These are phyloP conservation scores for Drosophila affinis DNA, from an alignment of 2,888 invertebrate genomes.

Conservation along the genomic window DNA sequence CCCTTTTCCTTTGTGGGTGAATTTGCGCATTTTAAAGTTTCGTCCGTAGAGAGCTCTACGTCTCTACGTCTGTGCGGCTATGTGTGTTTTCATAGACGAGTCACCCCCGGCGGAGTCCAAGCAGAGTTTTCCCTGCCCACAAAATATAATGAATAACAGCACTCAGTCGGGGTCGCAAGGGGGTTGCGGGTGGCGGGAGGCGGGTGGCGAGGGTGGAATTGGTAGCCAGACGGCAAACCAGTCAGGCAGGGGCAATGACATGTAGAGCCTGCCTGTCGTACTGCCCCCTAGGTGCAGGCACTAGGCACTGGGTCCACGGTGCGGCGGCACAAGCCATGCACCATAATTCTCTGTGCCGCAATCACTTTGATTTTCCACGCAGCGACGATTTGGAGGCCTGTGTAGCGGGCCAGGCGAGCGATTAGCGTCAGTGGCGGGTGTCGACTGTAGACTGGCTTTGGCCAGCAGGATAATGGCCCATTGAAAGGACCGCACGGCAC, in stretches of 20 bases:
- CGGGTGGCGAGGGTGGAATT: slow-evolving; percentile 55
- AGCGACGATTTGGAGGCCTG: slow-evolving; percentile 49
- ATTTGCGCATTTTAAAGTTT: slow-evolving; percentile 43
- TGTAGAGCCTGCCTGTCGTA: slow-evolving; percentile 43
- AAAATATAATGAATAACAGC: slow-evolving; percentile 50
- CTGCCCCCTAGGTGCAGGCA: slow-evolving; percentile 33
- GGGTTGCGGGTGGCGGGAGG: slow-evolving; percentile 27
- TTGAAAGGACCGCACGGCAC: slow-evolving; percentile 42
- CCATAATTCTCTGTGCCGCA: slow-evolving; percentile 57
- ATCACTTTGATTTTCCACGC: slow-evolving; percentile 69
- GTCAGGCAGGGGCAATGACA: slow-evolving; percentile 68
- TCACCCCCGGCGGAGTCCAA: slow-evolving; percentile 37
- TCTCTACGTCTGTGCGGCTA: not conserved
- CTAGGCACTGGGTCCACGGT: no score
- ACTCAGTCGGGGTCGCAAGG: slow-evolving; percentile 17
- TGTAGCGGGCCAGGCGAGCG: not conserved
- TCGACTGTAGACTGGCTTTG: not conserved
- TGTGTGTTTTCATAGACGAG: slow-evolving; percentile 8
- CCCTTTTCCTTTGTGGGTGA: slow-evolving; percentile 35
- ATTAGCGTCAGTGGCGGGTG: slow-evolving; percentile 2
- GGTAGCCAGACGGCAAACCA: slow-evolving; percentile 30
- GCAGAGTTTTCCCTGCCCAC: slow-evolving; percentile 39
- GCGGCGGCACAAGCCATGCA: slow-evolving; percentile 5
- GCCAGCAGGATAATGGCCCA: slow-evolving; percentile 39
- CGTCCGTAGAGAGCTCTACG: not conserved